Evolutionary conservation across 2,113 vertebrate genomes (phyloP), one percentile per base, ranked within the genome.

Genomic region (Piprites chloris): DNA sequence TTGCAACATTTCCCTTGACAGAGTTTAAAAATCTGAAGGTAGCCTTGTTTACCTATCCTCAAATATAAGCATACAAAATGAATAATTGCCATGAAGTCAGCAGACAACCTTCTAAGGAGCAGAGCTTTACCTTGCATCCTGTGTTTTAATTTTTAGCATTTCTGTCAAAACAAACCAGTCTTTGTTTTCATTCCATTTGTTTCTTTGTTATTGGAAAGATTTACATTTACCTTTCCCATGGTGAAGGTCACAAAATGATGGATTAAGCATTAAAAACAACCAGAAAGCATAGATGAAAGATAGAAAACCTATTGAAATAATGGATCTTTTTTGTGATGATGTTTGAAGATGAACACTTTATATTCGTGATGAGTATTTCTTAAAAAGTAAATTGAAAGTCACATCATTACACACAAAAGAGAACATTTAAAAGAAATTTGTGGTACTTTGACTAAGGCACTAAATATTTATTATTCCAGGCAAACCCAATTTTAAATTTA

Each of bases 191-290:
- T 96, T 97, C 94, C 44, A 56, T 91, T 97, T 91, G 62, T 90
- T 94, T 93, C 73, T 84, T 82, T 94, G 68, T 63, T 96, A 76
- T 82, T 87, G 85, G 52, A 78, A 94, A 96, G 91, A 97, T 97
- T 97, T 97, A 95, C 91, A 97, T 97, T 95, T 96, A 90, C 90
- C 78, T 96, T 97, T 98, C 84, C 74, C 74, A 58, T 72, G 46
- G 49, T 95, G 92, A 97, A 97, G 95, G 89, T 97, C 93, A 97
- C 62, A 67, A 53, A 87, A 87, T 94, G 93, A 97, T 96, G 90
- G 88, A 97, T 97, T 96, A 83, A 95, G 95, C 39, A 90, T 93
- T 88, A 95, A 81, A 73, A 97, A 94, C 90, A 95, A 96, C 44
- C 56, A 72, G 58, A 93, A 91, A 97, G 83, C 42, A 46, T 5